Evolutionary conservation across 2,888 invertebrate species (phyloP).

Genomic region (Sarcophaga subvicina): DNA sequence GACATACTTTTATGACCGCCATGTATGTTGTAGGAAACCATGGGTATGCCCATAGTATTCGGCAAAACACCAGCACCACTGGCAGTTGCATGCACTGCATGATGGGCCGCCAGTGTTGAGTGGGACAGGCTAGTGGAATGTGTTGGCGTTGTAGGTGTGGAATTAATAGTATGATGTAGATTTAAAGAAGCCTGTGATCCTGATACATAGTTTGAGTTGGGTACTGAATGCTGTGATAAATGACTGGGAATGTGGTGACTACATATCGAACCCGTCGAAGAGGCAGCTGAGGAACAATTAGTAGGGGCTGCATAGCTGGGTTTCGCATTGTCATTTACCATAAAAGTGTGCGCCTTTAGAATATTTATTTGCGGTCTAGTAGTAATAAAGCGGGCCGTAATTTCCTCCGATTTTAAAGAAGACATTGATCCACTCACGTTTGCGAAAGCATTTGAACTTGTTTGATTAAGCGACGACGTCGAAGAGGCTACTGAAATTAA

Average conservation of each 20-base stretch:
- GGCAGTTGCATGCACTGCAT: slow-evolving; percentile 58
- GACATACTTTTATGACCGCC: slow-evolving; percentile 85
- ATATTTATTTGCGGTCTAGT: slow-evolving; percentile 90
- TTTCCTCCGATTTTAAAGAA: slow-evolving; percentile 85
- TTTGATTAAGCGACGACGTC: slow-evolving; percentile 70
- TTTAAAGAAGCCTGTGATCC: slow-evolving; percentile 76
- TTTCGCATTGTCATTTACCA: slow-evolving; percentile 85
- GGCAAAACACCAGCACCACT: slow-evolving; percentile 69
- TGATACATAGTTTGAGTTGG: slow-evolving; percentile 78
- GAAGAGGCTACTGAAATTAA: slow-evolving; percentile 79
- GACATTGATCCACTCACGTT: slow-evolving; percentile 77
- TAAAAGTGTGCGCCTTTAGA: slow-evolving; percentile 89
- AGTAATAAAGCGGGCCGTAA: slow-evolving; percentile 89
- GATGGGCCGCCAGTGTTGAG: slow-evolving; percentile 67
- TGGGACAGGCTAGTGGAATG: slow-evolving; percentile 68
- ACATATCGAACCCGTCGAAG: slow-evolving; percentile 73
- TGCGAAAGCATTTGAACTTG: slow-evolving; percentile 78
- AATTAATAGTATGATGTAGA: slow-evolving; percentile 69
- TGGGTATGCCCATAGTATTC: slow-evolving; percentile 80
- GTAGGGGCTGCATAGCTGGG: slow-evolving; percentile 84
- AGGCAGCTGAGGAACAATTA: slow-evolving; percentile 76
- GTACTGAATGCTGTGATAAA: slow-evolving; percentile 77
- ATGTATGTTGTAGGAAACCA: slow-evolving; percentile 84
- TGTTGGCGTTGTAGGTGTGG: slow-evolving; percentile 79
- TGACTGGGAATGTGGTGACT: slow-evolving; percentile 70